These are phyloP conservation scores for Pipistrellus pipistrellus DNA, from an alignment of 2,797 vertebrate species.

Conservation along the genomic window DNA sequence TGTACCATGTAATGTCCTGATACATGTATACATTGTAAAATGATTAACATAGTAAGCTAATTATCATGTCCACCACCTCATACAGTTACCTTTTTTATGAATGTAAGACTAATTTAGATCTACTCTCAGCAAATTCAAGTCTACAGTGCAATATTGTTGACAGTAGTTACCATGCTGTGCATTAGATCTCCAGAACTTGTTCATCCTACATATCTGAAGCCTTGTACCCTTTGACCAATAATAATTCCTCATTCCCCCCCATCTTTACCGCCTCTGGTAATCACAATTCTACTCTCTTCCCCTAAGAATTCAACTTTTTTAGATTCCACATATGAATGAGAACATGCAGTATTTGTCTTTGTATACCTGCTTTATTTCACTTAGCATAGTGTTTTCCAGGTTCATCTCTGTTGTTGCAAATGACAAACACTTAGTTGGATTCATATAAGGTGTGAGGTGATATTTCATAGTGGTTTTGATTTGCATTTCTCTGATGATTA, in stretches of 20 bases:
- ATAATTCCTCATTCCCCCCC: background rate
- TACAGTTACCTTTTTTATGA: background rate
- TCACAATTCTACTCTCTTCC: background rate
- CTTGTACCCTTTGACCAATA: background rate
- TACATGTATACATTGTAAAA: background rate
- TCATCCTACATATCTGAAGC: background rate
- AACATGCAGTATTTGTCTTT: background rate
- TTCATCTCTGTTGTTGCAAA: background rate
- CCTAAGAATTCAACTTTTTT: background rate
- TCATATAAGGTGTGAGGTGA: background rate
- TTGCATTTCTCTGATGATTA: background rate
- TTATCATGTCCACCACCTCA: background rate
- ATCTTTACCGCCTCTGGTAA: background rate
- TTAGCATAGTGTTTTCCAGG: background rate
- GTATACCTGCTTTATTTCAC: background rate
- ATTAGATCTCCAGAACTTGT: background rate
- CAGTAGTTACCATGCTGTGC: background rate
- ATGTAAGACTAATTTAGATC: background rate
- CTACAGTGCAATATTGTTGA: background rate
- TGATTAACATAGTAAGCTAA: background rate
- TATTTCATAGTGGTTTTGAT: background rate
- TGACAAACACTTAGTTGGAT: background rate
- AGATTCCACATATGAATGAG: background rate
- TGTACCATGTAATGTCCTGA: background rate
- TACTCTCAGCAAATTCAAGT: constrained; percentile 24